Percentiles rank a stretch among this genome's conserved stretches.
Evolutionary conservation across 2,888 invertebrate species (phyloP).

Genomic region (Onthophagus sagittarius): DNA sequence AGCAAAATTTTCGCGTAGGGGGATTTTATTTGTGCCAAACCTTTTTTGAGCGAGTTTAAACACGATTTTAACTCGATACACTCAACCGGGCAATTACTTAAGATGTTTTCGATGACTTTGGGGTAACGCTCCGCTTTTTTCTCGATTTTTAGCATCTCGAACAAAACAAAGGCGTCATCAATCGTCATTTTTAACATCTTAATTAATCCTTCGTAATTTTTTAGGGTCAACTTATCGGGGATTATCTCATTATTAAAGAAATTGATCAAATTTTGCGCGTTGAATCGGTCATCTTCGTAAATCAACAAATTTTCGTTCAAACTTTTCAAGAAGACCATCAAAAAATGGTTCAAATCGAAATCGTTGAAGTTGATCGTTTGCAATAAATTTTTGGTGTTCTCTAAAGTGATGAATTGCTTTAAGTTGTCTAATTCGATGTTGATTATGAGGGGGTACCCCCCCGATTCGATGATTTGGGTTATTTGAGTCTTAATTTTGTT

Average conservation of each 20-base stretch:
- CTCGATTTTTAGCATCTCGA: background rate
- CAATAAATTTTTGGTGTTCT: background rate
- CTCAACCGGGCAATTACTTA: conserved; percentile 1
- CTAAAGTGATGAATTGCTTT: background rate
- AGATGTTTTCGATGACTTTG: background rate
- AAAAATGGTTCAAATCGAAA: background rate
- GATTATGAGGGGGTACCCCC: background rate
- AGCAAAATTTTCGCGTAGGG: background rate
- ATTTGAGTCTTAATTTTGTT: conserved; percentile 5
- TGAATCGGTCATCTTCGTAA: background rate
- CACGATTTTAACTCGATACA: background rate
- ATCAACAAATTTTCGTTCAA: background rate
- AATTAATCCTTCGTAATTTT: background rate
- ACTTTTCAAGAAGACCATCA: background rate
- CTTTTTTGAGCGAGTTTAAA: background rate
- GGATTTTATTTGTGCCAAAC: background rate
- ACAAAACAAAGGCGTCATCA: background rate
- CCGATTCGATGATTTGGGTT: background rate
- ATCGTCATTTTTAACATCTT: background rate
- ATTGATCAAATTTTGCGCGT: background rate
- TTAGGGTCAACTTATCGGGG: background rate
- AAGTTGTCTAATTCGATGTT: conserved; percentile 7
- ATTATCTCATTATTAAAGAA: conserved; percentile 6
- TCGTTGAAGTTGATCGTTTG: background rate
- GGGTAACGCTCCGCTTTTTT: background rate